phyloP scores from a whole-genome alignment of 2,888 invertebrate genomes.

The Aphodius sticticus region DNA sequence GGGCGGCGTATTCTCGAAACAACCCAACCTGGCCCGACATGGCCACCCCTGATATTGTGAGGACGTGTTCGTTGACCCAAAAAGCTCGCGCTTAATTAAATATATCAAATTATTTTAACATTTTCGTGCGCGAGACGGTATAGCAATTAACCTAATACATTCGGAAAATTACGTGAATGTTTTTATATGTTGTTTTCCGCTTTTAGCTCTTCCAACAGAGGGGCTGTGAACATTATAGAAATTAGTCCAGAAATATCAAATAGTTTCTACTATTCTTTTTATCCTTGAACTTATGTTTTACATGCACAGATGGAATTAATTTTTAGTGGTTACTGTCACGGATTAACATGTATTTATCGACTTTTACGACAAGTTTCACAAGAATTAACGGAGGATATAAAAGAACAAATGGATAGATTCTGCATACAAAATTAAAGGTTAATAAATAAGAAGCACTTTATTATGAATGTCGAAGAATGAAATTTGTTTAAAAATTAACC shows the following conservation, averaged over 20 bases:
- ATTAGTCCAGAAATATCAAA: not conserved
- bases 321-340: no score
- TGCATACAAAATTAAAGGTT: no score
- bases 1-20: not conserved
- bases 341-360: no score
- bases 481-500: no score
- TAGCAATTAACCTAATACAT: not conserved
- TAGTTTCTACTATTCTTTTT: not conserved
- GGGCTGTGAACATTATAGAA: not conserved
- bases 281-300: no score
- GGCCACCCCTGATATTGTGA: not conserved
- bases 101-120: not conserved
- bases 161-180: not conserved
- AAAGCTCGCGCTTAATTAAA: slow-evolving; percentile 4
- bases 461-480: no score
- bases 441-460: no score
- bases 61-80: not conserved
- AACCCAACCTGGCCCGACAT: not conserved
- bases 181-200: not conserved
- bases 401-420: no score
- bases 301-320: no score
- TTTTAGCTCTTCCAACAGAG: not conserved
- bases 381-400: no score
- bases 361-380: no score
- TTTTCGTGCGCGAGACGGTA: not conserved